These are phyloP conservation scores for Orgyia antiqua DNA, from an alignment of 2,888 invertebrate species.

Conservation along the genomic window DNA sequence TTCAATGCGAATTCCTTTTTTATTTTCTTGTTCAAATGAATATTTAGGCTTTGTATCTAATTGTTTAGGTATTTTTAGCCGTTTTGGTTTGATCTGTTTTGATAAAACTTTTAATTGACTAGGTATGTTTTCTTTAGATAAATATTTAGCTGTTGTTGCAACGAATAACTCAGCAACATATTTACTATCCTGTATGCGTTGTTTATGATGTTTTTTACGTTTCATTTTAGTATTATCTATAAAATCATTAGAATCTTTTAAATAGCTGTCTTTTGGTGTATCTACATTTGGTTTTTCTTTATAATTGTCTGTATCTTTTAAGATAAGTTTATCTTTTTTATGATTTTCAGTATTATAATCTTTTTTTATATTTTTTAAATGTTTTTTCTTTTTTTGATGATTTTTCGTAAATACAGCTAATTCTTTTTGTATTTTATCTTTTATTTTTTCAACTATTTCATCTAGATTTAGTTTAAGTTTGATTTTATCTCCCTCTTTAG, in stretches of 20 bases:
- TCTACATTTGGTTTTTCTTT: neutral
- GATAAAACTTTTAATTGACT: too few species aligned
- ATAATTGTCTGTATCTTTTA: too few species aligned
- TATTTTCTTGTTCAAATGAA: neutral
- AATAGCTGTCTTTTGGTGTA: neutral
- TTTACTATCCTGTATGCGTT: neutral
- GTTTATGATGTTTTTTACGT: neutral
- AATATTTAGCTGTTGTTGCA: neutral
- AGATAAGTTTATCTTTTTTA: neutral
- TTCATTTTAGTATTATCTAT: neutral
- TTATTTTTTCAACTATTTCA: conserved; percentile 34
- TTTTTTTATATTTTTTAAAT: too few species aligned
- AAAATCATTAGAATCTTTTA: neutral
- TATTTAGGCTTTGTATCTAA: too few species aligned
- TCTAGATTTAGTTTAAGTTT: conserved; percentile 25
- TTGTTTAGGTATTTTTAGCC: too few species aligned
- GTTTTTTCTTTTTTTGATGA: neutral
- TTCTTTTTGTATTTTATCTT: conserved; percentile 28
- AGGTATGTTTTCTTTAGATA: neutral
- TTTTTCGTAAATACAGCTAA: conserved; percentile 1
- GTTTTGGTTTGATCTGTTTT: too few species aligned
- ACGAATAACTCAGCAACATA: conserved; percentile 1
- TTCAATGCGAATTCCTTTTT: neutral
- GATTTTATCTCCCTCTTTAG: neutral
- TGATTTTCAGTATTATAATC: too few species aligned